Evolutionary conservation across 2,888 invertebrate genomes (phyloP).

Genomic region (Smittia aterrima): DNA sequence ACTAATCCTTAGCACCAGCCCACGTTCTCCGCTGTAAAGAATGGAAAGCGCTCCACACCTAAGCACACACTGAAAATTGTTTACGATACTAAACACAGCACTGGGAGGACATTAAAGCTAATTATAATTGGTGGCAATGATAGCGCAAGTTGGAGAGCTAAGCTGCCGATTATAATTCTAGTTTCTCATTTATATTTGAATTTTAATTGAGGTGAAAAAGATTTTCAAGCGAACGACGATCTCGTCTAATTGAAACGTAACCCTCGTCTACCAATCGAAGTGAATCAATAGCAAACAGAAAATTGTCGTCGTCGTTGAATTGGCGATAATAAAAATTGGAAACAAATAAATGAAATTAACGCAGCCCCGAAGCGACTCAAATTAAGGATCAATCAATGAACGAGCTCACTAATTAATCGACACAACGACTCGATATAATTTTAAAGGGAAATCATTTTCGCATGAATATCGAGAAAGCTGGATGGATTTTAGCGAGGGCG

Average conservation of each 20-base stretch:
- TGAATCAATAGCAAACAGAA: neutral
- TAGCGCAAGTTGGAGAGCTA: neutral
- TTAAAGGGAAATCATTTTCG: neutral
- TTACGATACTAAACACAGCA: slow-evolving; percentile 5
- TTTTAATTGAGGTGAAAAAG: too few relatives aligned
- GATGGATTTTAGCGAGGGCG: too few relatives aligned
- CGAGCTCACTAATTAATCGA: slow-evolving; percentile 30
- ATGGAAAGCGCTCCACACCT: neutral
- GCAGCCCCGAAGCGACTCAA: slow-evolving; percentile 29
- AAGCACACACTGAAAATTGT: slow-evolving; percentile 33
- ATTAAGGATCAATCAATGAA: slow-evolving; percentile 38
- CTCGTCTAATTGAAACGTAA: too few relatives aligned
- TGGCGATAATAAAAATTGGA: slow-evolving; percentile 28
- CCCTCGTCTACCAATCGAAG: too few relatives aligned
- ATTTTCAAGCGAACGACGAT: too few relatives aligned
- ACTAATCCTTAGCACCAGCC: neutral
- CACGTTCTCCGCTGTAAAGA: neutral
- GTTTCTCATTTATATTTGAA: neutral
- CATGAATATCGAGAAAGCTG: too few relatives aligned
- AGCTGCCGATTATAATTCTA: neutral
- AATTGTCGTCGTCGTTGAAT: neutral
- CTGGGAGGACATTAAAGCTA: slow-evolving; percentile 21
- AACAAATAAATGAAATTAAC: slow-evolving; percentile 38
- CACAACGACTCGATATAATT: slow-evolving; percentile 20
- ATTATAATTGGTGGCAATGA: slow-evolving; percentile 19